phyloP scores from a whole-genome alignment of 2,888 invertebrate genomes.

The Parapristionchus giblindavisi region DNA sequence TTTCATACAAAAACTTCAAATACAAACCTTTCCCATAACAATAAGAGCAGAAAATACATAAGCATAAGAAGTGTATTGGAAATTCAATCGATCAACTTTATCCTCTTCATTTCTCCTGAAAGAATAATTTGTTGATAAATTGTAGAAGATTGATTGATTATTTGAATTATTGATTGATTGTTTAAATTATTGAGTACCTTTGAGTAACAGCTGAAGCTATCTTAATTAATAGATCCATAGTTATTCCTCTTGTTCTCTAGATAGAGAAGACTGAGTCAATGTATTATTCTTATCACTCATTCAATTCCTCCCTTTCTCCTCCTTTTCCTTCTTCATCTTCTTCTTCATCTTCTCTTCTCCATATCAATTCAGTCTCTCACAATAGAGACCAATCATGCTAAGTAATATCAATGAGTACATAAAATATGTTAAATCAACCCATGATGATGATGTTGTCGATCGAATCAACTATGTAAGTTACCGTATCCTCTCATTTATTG shows the following conservation, averaged over 20 bases:
- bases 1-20: slow-evolving; percentile 44
- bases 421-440: slow-evolving; percentile 49
- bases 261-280: not conserved
- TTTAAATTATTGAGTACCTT: slow-evolving; percentile 1
- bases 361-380: not conserved
- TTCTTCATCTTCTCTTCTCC: not conserved
- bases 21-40: slow-evolving; percentile 70
- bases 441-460: slow-evolving; percentile 71
- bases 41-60: slow-evolving; percentile 70
- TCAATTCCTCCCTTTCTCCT: not conserved
- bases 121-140: not conserved
- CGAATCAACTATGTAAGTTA: slow-evolving; percentile 70
- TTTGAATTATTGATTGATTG: not conserved
- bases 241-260: not conserved
- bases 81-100: slow-evolving; percentile 71
- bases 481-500: not conserved
- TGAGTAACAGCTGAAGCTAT: slow-evolving; percentile 37
- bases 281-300: not conserved
- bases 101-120: slow-evolving; percentile 69
- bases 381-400: slow-evolving; percentile 38
- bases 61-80: slow-evolving; percentile 71
- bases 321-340: not conserved
- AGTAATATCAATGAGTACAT: slow-evolving; percentile 45
- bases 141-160: not conserved
- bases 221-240: slow-evolving; percentile 46